These are phyloP conservation scores for Callosobruchus maculatus DNA, from an alignment of 2,888 invertebrate species.

Conservation along the genomic window DNA sequence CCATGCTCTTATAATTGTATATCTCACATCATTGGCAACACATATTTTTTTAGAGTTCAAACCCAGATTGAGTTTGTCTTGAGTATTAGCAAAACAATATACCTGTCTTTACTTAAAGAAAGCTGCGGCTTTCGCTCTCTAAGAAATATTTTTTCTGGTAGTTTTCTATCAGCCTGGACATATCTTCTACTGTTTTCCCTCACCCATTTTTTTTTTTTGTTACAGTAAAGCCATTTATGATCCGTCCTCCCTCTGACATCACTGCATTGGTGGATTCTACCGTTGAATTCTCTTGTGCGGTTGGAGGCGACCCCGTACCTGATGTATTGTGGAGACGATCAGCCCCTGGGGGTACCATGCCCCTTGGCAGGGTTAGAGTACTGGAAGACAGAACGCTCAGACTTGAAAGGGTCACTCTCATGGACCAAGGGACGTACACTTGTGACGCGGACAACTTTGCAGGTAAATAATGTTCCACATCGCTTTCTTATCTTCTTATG, in stretches of 20 bases:
- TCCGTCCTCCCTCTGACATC: slow-evolving; percentile 77
- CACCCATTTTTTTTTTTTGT: slow-evolving; percentile 2
- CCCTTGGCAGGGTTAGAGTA: slow-evolving; percentile 72
- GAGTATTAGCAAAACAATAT: no score
- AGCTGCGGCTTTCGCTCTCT: no score
- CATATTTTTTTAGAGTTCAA: no score
- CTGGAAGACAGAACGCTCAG: slow-evolving; percentile 75
- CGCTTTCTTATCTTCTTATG: no score
- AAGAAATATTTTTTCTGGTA: no score
- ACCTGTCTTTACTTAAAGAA: no score
- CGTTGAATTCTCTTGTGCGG: slow-evolving; percentile 79
- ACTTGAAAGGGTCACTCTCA: slow-evolving; percentile 68
- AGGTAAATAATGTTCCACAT: background rate
- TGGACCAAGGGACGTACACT: slow-evolving; percentile 78
- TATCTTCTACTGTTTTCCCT: no score
- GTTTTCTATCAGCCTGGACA: no score
- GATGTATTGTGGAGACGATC: slow-evolving; percentile 78
- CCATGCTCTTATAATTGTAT: no score
- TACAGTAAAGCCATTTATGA: slow-evolving; percentile 82
- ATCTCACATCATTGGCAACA: no score
- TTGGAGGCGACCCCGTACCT: slow-evolving; percentile 76
- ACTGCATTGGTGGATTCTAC: slow-evolving; percentile 72
- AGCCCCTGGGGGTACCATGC: slow-evolving; percentile 75
- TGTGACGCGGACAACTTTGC: slow-evolving; percentile 82
- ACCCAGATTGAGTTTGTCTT: no score